Evolutionary conservation across 2,888 invertebrate genomes (phyloP), one percentile per base, ranked within the genome.

Genomic region (Octodonta nipae): DNA sequence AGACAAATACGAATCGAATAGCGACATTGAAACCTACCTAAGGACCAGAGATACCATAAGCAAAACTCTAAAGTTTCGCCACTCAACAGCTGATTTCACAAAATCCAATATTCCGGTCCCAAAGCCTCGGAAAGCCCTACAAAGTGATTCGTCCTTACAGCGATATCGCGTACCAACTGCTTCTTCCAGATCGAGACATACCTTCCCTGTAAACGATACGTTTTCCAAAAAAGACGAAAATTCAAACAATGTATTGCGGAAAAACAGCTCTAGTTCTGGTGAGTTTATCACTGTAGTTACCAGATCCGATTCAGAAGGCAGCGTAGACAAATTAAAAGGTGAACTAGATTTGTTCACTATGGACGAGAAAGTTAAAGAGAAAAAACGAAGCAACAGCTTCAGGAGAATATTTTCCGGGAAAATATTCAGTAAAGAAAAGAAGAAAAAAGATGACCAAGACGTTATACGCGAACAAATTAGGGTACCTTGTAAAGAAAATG

Each of bases 391-490:
- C 28, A 56, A 49, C 36, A 56, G 59, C 36, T 58, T 62, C 28
- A 46, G 50, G 4, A 54, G 47, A 39, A 49, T 60, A 22, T 55
- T 61, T 26, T 43, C 52, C 5, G 51, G 49, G 3, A 45, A 46
- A 15, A 44, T 58, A 27, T 55, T 58, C 43, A 40, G 54, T 2
- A 61, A 58, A 34, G 46, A 56, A 26, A 60, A 58, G 34, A 62
- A 64, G 35, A 63, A 61, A 28, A 63, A 64, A 37, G 62, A 63
- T 31, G 50, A 55, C 4, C n/a, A n/a, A n/a, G n/a, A n/a, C n/a
- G n/a, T n/a, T n/a, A n/a, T n/a, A n/a, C 47, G 49, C 11, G 60
- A 61, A 26, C 30, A 11, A n/a, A 5, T 14, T 6, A 15, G 11
- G 13, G 5, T 20, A 20, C 16, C 30, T 13, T 10, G 15, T 22